These are phyloP conservation scores for Andrena bicolor DNA, from an alignment of 2,888 invertebrate genomes.

Conservation along the genomic window DNA sequence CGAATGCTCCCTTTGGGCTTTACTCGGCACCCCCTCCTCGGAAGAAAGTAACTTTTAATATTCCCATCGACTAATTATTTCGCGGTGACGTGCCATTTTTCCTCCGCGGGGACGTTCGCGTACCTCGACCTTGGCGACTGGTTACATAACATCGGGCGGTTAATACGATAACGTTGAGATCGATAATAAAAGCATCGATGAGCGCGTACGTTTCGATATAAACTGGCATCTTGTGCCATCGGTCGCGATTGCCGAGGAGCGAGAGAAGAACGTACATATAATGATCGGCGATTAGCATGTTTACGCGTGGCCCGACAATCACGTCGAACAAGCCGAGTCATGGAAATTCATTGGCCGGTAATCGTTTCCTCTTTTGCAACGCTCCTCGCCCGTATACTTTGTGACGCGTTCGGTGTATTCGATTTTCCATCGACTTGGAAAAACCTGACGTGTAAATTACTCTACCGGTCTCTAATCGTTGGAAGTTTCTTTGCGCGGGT, in stretches of 20 bases:
- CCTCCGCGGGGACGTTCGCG: neutral
- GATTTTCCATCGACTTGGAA: too few species aligned
- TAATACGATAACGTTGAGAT: slow-evolving; percentile 32
- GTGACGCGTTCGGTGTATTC: too few species aligned
- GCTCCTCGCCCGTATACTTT: neutral
- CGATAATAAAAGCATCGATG: slow-evolving; percentile 56
- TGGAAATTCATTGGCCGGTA: neutral
- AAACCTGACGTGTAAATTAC: too few species aligned
- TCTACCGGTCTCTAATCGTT: too few species aligned
- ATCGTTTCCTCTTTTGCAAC: neutral
- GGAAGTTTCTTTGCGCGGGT: too few species aligned
- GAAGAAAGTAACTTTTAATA: too few species aligned
- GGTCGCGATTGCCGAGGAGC: neutral
- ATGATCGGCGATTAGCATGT: neutral
- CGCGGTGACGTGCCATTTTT: neutral
- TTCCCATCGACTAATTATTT: too few species aligned
- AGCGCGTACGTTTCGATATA: neutral
- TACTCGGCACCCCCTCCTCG: too few species aligned
- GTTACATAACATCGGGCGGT: slow-evolving; percentile 48
- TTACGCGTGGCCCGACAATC: neutral
- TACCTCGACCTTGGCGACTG: slow-evolving; percentile 21
- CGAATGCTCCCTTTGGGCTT: neutral
- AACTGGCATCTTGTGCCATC: neutral
- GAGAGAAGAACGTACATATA: neutral
- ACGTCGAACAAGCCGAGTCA: neutral